Conservation (phyloP, 2,888 invertebrate species). For the Balanococcus diminutus region DNA sequence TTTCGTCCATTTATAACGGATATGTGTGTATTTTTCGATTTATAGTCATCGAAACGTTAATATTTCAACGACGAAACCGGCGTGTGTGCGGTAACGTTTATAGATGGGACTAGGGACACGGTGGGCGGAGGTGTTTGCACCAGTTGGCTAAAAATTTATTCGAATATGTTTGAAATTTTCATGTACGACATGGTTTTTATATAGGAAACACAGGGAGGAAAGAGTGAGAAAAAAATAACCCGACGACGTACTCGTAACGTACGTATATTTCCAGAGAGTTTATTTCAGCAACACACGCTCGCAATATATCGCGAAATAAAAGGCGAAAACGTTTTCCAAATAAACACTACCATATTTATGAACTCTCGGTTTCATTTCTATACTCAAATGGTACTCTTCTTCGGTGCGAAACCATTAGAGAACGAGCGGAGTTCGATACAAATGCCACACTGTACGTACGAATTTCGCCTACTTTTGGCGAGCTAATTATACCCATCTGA, state of each 20-base stretch:
- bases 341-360: slow-evolving; percentile 3
- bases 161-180: slow-evolving; percentile 29
- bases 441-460: not conserved
- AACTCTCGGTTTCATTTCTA: not conserved
- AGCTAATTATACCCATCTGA: not conserved
- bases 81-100: not conserved
- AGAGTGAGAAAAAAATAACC: not conserved
- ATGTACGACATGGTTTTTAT: not conserved
- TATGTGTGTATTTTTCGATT: slow-evolving; percentile 1
- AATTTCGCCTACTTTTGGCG: not conserved
- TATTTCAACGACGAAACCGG: not conserved
- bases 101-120: not conserved
- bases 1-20: not conserved
- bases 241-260: not conserved
- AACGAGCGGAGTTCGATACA: not conserved
- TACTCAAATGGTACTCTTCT: not conserved
- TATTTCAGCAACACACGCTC: not conserved
- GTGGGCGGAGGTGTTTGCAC: not conserved
- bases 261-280: not conserved
- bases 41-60: slow-evolving; percentile 11
- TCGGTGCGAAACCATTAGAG: not conserved
- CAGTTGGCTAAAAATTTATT: slow-evolving; percentile 29
- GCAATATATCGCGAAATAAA: not conserved
- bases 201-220: not conserved
- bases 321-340: slow-evolving; percentile 13